phyloP scores from a whole-genome alignment of 2,113 vertebrate species.

The Sterna hirundo region DNA sequence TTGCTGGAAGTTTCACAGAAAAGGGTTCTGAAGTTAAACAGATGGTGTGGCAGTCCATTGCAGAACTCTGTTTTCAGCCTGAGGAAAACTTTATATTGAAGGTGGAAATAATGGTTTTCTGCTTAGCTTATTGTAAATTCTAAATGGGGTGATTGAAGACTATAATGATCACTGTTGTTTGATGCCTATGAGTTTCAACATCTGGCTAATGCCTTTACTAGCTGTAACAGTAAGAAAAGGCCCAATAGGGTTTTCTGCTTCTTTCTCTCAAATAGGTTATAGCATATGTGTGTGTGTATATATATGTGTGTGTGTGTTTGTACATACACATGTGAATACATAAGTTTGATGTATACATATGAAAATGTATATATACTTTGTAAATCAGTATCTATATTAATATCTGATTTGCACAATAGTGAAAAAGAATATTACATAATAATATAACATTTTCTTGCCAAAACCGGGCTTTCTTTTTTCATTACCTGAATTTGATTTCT shows the following conservation, averaged over 20 bases:
- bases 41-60: conserved; percentile 77
- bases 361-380: neutral
- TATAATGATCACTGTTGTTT: conserved; percentile 73
- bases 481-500: conserved; percentile 30
- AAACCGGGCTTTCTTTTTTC: neutral
- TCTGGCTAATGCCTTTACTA: conserved; percentile 70
- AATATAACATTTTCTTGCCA: neutral
- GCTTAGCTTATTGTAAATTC: conserved; percentile 81
- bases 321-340: accelerated
- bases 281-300: neutral
- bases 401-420: neutral
- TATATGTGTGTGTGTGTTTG: neutral
- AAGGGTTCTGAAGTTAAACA: conserved; percentile 80
- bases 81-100: conserved; percentile 90
- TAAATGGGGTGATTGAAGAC: conserved; percentile 77
- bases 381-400: neutral
- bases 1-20: conserved; percentile 79
- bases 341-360: neutral
- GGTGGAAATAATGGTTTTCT: conserved; percentile 86
- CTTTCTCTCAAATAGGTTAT: conserved; percentile 1
- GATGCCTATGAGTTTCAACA: conserved; percentile 69
- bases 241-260: neutral
- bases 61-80: conserved; percentile 80
- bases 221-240: conserved; percentile 34
- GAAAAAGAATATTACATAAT: neutral